phyloP scores from a whole-genome alignment of 2,888 invertebrate genomes.

The Phania funesta region DNA sequence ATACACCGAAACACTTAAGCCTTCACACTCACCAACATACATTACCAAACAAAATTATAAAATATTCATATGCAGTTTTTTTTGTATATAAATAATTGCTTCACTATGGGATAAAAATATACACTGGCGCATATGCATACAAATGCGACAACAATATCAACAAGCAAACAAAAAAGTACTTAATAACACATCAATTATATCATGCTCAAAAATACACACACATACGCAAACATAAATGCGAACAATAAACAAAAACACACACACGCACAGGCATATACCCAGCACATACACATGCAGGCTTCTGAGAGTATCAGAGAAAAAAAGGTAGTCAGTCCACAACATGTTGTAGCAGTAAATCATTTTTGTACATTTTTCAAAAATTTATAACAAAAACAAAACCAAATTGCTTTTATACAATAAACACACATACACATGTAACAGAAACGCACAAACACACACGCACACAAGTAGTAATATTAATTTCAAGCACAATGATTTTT shows the following conservation, averaged over 20 bases:
- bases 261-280: neutral
- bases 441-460: neutral
- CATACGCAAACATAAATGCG: neutral
- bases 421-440: neutral
- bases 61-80: slow-evolving; percentile 51
- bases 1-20: slow-evolving; percentile 4
- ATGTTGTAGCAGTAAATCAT: slow-evolving; percentile 65
- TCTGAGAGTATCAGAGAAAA: neutral
- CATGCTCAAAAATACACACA: slow-evolving; percentile 36
- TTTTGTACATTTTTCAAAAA: slow-evolving; percentile 63
- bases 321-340: slow-evolving; percentile 61
- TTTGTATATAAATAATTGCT: slow-evolving; percentile 61
- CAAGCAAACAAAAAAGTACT: slow-evolving; percentile 63
- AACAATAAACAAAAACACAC: slow-evolving; percentile 35
- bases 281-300: slow-evolving; percentile 1
- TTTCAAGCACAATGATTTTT: slow-evolving; percentile 22
- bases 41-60: slow-evolving; percentile 12
- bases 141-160: too few species aligned
- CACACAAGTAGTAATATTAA: neutral
- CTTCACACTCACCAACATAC: neutral
- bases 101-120: slow-evolving; percentile 38
- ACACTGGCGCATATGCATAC: slow-evolving; percentile 24
- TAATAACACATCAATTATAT: slow-evolving; percentile 64
- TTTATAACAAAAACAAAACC: slow-evolving; percentile 38
- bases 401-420: neutral